Evolutionary conservation across 2,797 vertebrate genomes (phyloP), one percentile per base, ranked within the genome.

Genomic region (Merluccius polli): DNA sequence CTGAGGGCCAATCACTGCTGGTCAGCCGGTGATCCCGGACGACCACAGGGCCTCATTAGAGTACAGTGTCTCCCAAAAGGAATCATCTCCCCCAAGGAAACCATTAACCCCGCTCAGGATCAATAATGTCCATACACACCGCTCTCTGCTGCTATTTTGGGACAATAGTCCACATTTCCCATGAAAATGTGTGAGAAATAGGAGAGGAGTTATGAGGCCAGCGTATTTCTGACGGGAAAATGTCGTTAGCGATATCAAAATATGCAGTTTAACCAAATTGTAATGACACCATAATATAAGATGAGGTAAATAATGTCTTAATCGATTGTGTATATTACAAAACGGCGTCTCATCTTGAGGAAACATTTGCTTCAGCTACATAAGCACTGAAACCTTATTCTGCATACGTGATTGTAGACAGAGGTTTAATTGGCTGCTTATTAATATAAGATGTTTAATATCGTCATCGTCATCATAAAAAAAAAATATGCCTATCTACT

Each of bases 131-230:
- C 52, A 18, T 15, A 8, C 52, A 9, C 21, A 15, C 7, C 0
- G 52, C 52, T 65, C 24, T 38, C 33, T 32, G 68, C 52, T 71
- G 73, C 69, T 77, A 77, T 52, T 77, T 52, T 38, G 29, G 38
- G 65, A 70, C 44, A 77, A 72, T 10, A 68, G 27, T n/a, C 35
- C 77, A 41, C 15, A 70, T 36, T 74, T 31, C 63, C 70, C 27
- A 29, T 31, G 21, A 71, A 10, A 33, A 67, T 67, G 21, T 52
- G 35, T 27, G 29, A 12, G n/a, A 15, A 59, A 59, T 24, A 59
- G 59, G 15, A 65, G 24, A 11, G 8, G 10, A 65, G n/a, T 65
- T 65, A 27, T 59, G 21, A n/a, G 52, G 52, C 52, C 52, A 59
- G 52, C 8, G 52, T 24, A 24, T n/a, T 59, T n/a, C 24, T 8